Conservation (phyloP, 2,797 vertebrate species). For the Anableps anableps region DNA sequence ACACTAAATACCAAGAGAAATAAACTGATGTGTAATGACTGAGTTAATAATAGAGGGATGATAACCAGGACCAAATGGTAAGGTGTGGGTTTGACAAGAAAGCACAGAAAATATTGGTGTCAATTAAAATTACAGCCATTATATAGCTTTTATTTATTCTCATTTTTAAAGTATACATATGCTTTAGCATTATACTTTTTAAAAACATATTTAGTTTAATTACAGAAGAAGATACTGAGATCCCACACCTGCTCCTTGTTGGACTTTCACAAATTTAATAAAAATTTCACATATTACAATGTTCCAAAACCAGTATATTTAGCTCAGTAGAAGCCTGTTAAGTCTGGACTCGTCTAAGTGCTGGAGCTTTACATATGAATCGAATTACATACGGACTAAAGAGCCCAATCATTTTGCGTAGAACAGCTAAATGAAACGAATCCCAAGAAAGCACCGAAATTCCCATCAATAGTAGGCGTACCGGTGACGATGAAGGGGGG, state of each 20-base stretch:
- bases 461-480: constrained; percentile 77
- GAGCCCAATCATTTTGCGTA: neutral
- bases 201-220: neutral
- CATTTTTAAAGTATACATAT: too few relatives aligned
- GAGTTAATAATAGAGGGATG: too few relatives aligned
- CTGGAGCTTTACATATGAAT: neutral
- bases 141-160: too few relatives aligned
- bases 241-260: neutral
- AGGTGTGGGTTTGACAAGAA: too few relatives aligned
- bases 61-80: too few relatives aligned
- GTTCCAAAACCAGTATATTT: neutral
- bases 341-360: neutral
- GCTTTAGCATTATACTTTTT: too few relatives aligned
- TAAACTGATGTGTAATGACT: neutral
- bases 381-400: neutral
- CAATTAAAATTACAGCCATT: too few relatives aligned
- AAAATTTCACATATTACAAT: neutral
- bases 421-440: neutral
- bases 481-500: constrained; percentile 37
- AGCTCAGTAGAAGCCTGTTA: neutral
- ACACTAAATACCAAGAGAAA: too few relatives aligned
- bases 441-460: neutral
- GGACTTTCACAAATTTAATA: neutral
- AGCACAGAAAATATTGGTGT: too few relatives aligned
- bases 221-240: neutral